Conservation (phyloP, 2,113 vertebrate genomes). For the Chauna torquata region DNA sequence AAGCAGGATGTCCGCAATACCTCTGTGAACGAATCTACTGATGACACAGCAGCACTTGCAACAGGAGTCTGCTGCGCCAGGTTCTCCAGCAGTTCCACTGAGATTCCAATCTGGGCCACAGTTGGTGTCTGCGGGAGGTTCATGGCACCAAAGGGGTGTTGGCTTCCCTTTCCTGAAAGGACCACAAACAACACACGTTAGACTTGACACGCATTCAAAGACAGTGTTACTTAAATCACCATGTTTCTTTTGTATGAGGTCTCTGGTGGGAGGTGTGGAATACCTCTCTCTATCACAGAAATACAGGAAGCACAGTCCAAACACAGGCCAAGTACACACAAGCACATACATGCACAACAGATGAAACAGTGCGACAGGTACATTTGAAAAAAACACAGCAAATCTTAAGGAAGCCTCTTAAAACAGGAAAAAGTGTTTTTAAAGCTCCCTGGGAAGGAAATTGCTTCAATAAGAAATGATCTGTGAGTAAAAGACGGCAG, state of each 20-base stretch:
- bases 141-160: conserved; percentile 89
- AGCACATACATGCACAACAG: not conserved
- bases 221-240: not conserved
- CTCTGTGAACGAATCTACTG: conserved; percentile 90
- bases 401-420: not conserved
- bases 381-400: not conserved
- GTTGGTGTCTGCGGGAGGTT: conserved; percentile 80
- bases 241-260: not conserved
- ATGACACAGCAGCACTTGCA: conserved; percentile 86
- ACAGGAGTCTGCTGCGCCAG: conserved; percentile 93
- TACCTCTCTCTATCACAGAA: not conserved
- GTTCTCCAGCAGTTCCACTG: conserved; percentile 89
- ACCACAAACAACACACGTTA: not conserved
- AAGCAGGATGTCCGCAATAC: conserved; percentile 58
- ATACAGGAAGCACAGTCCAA: not conserved
- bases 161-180: conserved; percentile 86
- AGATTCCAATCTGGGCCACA: conserved; percentile 94
- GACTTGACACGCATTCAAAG: not conserved
- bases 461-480: fast-evolving
- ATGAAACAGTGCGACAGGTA: not conserved
- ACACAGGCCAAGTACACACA: not conserved
- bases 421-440: not conserved
- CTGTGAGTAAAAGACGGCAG: not conserved
- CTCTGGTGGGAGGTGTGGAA: not conserved
- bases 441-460: not conserved